A percentile compares a stretch with the other conserved stretches of the same genome.
Evolutionary conservation across 2,113 vertebrate genomes (phyloP).

Genomic region (Mungos mungo): DNA sequence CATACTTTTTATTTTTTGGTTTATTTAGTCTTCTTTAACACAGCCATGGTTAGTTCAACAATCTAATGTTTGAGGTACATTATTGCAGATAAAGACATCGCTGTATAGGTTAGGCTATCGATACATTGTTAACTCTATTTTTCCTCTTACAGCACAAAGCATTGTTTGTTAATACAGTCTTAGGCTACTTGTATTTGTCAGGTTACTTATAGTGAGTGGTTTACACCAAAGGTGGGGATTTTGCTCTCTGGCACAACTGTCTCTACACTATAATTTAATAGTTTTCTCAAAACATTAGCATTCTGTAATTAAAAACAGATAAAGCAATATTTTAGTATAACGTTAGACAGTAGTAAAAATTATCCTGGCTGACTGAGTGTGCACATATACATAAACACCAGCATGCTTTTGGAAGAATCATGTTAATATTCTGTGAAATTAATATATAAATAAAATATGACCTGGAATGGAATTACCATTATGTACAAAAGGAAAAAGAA

Average conservation of each 20-base stretch:
- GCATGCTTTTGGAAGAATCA: conserved; percentile 47
- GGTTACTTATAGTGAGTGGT: conserved; percentile 71
- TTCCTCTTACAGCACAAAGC: conserved; percentile 64
- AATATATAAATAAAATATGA: conserved; percentile 63
- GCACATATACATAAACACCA: conserved; percentile 35
- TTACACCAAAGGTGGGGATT: conserved; percentile 54
- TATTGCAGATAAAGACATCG: conserved; percentile 77
- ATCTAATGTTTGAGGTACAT: conserved; percentile 74
- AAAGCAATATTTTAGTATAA: conserved; percentile 81
- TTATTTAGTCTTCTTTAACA: conserved; percentile 79
- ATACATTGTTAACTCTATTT: conserved; percentile 64
- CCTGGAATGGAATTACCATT: conserved; percentile 42
- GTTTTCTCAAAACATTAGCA: conserved; percentile 64
- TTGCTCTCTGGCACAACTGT: neutral
- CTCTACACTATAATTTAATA: conserved; percentile 56
- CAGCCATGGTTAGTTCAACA: conserved; percentile 83
- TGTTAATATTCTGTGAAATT: conserved; percentile 53
- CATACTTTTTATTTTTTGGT: conserved; percentile 76
- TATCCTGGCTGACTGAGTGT: neutral
- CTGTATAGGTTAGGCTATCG: conserved; percentile 67
- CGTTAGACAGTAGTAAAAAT: conserved; percentile 77
- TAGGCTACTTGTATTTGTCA: neutral
- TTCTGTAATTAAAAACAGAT: conserved; percentile 78
- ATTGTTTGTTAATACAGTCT: conserved; percentile 60
- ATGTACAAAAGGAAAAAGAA: neutral